phyloP scores from a whole-genome alignment of 2,888 invertebrate species.

The Troilus luridus region DNA sequence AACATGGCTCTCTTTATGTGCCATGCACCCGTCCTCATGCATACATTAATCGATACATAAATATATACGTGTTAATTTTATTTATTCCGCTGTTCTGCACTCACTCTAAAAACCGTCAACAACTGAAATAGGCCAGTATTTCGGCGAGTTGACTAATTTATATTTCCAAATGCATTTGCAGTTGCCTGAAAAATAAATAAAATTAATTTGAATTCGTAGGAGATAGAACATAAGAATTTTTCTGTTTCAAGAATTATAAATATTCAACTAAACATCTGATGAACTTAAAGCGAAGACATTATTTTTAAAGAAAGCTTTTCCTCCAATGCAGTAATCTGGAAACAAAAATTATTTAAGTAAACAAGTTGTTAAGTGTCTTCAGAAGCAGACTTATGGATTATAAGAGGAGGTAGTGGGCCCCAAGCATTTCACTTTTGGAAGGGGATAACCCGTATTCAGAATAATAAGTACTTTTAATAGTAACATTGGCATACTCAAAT shows the following conservation, averaged over 20 bases:
- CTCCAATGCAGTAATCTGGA: too few relatives aligned
- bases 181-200: neutral
- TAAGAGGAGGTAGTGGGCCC: too few relatives aligned
- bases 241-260: neutral
- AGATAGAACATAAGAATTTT: neutral
- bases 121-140: constrained; percentile 6
- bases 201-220: neutral
- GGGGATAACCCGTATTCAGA: too few relatives aligned
- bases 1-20: constrained; percentile 13
- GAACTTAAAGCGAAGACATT: too few relatives aligned
- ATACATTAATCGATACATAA: constrained; percentile 21
- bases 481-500: too few relatives aligned
- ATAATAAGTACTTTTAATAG: too few relatives aligned
- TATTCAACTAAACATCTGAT: too few relatives aligned
- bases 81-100: neutral
- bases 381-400: too few relatives aligned
- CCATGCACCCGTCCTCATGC: constrained; percentile 34
- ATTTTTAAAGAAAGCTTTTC: too few relatives aligned
- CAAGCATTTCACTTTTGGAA: too few relatives aligned
- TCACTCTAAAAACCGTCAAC: neutral
- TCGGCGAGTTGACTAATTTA: constrained; percentile 7
- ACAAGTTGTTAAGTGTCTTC: too few relatives aligned
- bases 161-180: neutral
- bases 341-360: too few relatives aligned
- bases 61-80: constrained; percentile 23